These are phyloP conservation scores for Nestor notabilis DNA, from an alignment of 2,113 vertebrate genomes.

Conservation along the genomic window DNA sequence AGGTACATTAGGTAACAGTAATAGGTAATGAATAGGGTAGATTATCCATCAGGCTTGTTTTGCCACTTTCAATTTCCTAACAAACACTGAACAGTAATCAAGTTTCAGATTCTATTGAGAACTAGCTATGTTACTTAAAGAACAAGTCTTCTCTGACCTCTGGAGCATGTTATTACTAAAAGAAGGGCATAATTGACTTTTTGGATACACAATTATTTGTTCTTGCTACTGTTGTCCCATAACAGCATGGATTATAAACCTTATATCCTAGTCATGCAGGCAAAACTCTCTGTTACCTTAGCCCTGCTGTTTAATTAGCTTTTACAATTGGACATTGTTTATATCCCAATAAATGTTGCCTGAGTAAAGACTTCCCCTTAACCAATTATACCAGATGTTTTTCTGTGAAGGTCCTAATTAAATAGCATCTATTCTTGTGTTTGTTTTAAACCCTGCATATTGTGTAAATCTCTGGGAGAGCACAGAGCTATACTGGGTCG, in stretches of 20 bases:
- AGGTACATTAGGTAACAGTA: too few species aligned
- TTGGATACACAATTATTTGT: constrained; percentile 15
- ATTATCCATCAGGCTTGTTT: neutral
- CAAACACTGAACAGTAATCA: neutral
- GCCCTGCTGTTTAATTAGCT: constrained; percentile 47
- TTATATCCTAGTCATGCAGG: constrained; percentile 13
- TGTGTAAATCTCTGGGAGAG: neutral
- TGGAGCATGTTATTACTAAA: constrained; percentile 18
- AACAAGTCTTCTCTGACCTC: constrained; percentile 14
- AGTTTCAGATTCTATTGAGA: neutral
- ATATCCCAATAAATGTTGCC: constrained; percentile 33
- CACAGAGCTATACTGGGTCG: neutral
- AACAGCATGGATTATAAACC: constrained; percentile 42
- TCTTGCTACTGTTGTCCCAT: neutral
- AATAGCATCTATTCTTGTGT: neutral
- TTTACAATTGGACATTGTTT: constrained; percentile 55
- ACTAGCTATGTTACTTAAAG: neutral
- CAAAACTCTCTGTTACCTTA: constrained; percentile 40
- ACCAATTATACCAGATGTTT: constrained; percentile 40
- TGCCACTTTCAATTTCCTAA: neutral
- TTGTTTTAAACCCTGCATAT: neutral
- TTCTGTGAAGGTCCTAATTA: constrained; percentile 45
- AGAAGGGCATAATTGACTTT: constrained; percentile 30
- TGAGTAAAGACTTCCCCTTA: constrained; percentile 31
- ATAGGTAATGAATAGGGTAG: too few species aligned